A percentile compares a stretch with the other conserved stretches of the same genome.
These are phyloP conservation scores for Volucella inflata DNA, from an alignment of 2,888 invertebrate genomes.

Conservation along the genomic window DNA sequence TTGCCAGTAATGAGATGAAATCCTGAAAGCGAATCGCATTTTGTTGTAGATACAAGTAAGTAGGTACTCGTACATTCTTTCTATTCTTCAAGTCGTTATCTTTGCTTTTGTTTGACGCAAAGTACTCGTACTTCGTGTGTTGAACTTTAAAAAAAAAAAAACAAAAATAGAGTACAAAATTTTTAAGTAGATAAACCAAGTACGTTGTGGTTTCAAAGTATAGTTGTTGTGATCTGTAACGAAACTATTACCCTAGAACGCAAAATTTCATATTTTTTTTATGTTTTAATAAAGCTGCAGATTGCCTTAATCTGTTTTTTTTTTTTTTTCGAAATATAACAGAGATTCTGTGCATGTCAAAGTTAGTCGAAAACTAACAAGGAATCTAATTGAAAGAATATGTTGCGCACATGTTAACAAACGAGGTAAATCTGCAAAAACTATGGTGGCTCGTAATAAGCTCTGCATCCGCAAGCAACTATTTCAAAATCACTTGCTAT, in stretches of 20 bases:
- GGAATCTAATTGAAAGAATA: not conserved
- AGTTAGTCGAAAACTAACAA: not conserved
- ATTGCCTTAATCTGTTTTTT: too few relatives aligned
- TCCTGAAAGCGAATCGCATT: not conserved
- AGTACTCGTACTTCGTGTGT: conserved; percentile 15
- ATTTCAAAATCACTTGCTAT: too few relatives aligned
- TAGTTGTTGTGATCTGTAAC: too few relatives aligned
- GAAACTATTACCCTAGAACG: too few relatives aligned
- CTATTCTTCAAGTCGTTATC: conserved; percentile 5
- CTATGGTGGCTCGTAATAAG: too few relatives aligned
- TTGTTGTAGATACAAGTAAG: not conserved
- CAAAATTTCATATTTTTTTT: too few relatives aligned
- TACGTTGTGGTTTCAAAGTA: not conserved
- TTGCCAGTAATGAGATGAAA: not conserved
- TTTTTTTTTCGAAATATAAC: too few relatives aligned
- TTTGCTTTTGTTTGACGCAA: not conserved
- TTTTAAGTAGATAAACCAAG: not conserved
- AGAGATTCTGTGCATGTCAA: not conserved
- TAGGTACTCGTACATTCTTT: too few relatives aligned
- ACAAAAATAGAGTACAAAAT: not conserved
- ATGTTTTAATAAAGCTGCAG: too few relatives aligned
- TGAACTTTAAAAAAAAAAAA: not conserved
- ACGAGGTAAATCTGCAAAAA: too few relatives aligned
- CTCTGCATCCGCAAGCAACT: too few relatives aligned
- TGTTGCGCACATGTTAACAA: too few relatives aligned